Conservation (phyloP, 2,888 invertebrate species). For the Drosophila quinaria region DNA sequence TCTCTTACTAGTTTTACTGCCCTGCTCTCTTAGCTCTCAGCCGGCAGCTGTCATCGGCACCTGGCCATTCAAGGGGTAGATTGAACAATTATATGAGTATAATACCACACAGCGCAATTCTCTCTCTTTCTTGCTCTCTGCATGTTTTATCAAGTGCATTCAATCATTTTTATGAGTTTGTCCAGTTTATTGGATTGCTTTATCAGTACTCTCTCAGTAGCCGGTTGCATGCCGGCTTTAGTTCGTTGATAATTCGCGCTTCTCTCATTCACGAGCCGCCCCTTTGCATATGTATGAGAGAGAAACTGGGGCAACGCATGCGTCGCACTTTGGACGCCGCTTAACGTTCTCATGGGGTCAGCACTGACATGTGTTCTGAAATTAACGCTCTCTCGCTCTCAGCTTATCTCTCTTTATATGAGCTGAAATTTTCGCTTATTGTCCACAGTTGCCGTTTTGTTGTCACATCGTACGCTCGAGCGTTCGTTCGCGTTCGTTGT, state of each 20-base stretch:
- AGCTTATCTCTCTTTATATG: slow-evolving; percentile 2
- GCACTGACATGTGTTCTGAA: slow-evolving; percentile 7
- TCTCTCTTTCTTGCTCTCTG: neutral
- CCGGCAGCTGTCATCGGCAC: slow-evolving; percentile 40
- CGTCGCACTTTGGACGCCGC: slow-evolving; percentile 30
- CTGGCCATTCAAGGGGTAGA: slow-evolving; percentile 23
- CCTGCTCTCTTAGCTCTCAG: neutral
- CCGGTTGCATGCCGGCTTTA: slow-evolving; percentile 41
- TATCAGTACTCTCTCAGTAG: slow-evolving; percentile 28
- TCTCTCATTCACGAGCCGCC: slow-evolving; percentile 18
- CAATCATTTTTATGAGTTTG: slow-evolving; percentile 3
- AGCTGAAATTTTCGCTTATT: slow-evolving; percentile 41
- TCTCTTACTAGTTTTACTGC: neutral
- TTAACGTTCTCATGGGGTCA: slow-evolving; percentile 17
- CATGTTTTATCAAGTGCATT: slow-evolving; percentile 10
- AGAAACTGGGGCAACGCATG: slow-evolving; percentile 47
- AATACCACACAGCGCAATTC: neutral
- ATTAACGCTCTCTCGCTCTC: slow-evolving; percentile 11
- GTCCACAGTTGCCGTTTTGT: slow-evolving; percentile 57
- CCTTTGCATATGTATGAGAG: neutral
- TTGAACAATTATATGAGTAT: neutral
- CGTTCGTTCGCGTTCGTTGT: slow-evolving; percentile 16
- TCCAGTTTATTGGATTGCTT: slow-evolving; percentile 10
- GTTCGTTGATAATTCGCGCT: slow-evolving; percentile 5
- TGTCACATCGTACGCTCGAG: slow-evolving; percentile 40